Evolutionary conservation across 2,797 vertebrate species (phyloP).

Genomic region (Enteromius anoplus): DNA sequence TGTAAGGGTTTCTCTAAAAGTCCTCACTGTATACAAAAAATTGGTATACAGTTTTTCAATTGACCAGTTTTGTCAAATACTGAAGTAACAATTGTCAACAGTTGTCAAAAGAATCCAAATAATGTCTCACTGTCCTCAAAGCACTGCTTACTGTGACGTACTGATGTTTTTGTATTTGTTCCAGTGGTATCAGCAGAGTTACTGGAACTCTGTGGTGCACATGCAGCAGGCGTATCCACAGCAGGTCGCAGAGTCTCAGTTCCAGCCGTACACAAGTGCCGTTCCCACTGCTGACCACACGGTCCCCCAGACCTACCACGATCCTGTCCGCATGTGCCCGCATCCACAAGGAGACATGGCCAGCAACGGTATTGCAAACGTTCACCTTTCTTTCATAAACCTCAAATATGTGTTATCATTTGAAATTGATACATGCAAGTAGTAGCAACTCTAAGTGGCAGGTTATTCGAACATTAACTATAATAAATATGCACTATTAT

Average conservation of each 20-base stretch:
- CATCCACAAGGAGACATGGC: constrained; percentile 65
- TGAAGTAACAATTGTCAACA: not conserved
- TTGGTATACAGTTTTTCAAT: too few relatives aligned
- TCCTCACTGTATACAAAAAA: not conserved
- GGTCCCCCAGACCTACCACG: constrained; percentile 72
- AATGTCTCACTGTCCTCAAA: not conserved
- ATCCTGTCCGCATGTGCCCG: constrained; percentile 67
- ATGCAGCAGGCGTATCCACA: constrained; percentile 75
- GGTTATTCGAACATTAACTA: not conserved
- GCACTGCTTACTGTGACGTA: not conserved
- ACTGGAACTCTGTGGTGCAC: constrained; percentile 81
- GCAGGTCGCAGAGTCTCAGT: constrained; percentile 69
- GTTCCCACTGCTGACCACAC: constrained; percentile 73
- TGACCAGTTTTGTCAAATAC: not conserved
- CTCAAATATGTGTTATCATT: not conserved
- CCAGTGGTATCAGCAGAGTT: constrained; percentile 90
- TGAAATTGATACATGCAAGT: not conserved
- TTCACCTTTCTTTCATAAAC: not conserved
- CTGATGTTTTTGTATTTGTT: not conserved
- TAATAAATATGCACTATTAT: too few relatives aligned
- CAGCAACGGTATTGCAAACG: constrained; percentile 60
- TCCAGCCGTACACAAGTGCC: constrained; percentile 71
- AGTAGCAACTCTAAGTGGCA: not conserved
- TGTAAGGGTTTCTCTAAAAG: not conserved
- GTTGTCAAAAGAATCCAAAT: not conserved